Evolutionary conservation across 2,888 invertebrate species (phyloP).

Genomic region (Hylaea fasciaria): DNA sequence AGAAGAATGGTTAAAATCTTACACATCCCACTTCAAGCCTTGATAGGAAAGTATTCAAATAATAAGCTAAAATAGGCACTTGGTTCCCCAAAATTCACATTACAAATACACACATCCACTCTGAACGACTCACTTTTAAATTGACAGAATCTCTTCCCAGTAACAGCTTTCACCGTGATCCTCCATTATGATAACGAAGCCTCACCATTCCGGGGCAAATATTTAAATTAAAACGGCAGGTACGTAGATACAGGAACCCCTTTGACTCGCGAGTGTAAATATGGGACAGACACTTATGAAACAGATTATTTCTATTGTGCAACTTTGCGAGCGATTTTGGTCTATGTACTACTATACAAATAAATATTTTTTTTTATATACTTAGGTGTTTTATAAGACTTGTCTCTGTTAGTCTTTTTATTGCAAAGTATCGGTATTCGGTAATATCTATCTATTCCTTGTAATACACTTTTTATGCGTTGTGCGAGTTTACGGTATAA

Average conservation of each 20-base stretch:
- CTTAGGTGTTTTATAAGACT: too few relatives aligned
- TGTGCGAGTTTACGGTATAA: too few relatives aligned
- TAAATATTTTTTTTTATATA: too few relatives aligned
- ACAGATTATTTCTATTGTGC: conserved; percentile 31
- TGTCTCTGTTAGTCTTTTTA: too few relatives aligned
- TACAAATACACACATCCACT: background rate
- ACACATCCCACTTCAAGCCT: too few relatives aligned
- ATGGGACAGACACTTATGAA: conserved; percentile 38
- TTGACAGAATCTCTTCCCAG: conserved; percentile 15
- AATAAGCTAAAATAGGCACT: too few relatives aligned
- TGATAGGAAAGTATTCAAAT: too few relatives aligned
- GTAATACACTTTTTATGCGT: too few relatives aligned
- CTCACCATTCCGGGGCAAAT: conserved; percentile 51
- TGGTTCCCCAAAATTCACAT: background rate
- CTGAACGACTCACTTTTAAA: conserved; percentile 14
- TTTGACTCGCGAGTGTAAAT: conserved; percentile 59
- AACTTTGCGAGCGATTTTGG: conserved; percentile 9
- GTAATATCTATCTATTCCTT: too few relatives aligned
- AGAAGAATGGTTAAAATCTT: too few relatives aligned
- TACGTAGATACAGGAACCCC: conserved; percentile 49
- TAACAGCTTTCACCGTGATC: conserved; percentile 38
- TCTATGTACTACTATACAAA: too few relatives aligned
- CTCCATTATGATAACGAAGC: conserved; percentile 67
- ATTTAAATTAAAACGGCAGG: conserved; percentile 69
- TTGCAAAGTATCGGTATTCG: too few relatives aligned